Evolutionary conservation across 2,797 vertebrate species (phyloP), one percentile per base, ranked within the genome.

Genomic region (Pseudochaenichthys georgianus): DNA sequence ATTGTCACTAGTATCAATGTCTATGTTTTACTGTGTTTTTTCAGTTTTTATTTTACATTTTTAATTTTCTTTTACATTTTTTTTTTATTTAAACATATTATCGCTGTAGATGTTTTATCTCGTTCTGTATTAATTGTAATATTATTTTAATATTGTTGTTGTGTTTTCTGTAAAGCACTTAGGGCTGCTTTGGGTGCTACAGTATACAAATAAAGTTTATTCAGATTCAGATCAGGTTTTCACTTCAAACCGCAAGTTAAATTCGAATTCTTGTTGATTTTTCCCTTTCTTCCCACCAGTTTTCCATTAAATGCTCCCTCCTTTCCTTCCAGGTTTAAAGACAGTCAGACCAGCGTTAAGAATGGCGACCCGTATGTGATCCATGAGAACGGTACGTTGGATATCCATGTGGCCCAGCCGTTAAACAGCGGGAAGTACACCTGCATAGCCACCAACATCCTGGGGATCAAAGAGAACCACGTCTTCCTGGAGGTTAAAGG

Each of bases 401-500:
- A 98, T 93, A 97, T 99, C 76, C 93, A 93, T 0, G 95, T 96
- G 81, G 97, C 97, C 50, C 96, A 98, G 64, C 94, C 94, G 13
- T 73, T 91, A 19, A 96, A 96, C 86, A 92, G 94, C 7, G 98
- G 97, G 41, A 97, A 95, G 17, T 99, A 98, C 76, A 99, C 97
- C 0, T 99, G 98, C 91, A 94, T 97, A 47, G 98, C 97, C 86
- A 95, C 95, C 65, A 99, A 99, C 93, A 94, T 95, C 86, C 93
- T 98, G 69, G 98, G 97, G 50, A 94, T 95, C 75, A 95, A 92
- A 80, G 96, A 98, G 92, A 99, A 99, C 91, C 95, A 96, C 11
- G 95, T 98, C 48, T 94, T 88, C 15, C 86, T 99, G 90, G 96
- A 99, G 92, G 95, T 99, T 78, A 99, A 99, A 96, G 98, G 98